Base-by-base conservation (phyloP, 2,113 vertebrate genomes). In the Strigops habroptila region DNA sequence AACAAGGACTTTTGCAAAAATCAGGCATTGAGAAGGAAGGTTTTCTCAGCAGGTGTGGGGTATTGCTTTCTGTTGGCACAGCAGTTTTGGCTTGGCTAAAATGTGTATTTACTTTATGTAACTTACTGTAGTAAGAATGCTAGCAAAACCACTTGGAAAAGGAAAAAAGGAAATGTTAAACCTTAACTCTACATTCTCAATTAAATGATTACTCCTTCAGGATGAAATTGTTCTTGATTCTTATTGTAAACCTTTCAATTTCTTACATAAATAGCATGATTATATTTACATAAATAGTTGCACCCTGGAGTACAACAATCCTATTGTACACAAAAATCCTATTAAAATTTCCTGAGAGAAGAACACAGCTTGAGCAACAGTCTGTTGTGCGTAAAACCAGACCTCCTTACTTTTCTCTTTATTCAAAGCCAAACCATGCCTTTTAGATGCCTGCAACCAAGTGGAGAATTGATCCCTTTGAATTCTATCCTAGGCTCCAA, bases 211-310 rank as follows among this genome's bases (percentile, higher is more conserved):
- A 91, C 48, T 97, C 46, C 77, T 88, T 96, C 70, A 75, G 67
- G 23, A 75, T 95, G 76, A 97, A 95, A 97, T 93, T 70, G 88
- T 70, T 94, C 95, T 90, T 95, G 86, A 97, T 94, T 95, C 85
- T 93, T 88, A 89, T 43, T 75, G 57, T 91, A 96, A 97, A 97
- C 88, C 49, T 94, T 92, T 87, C 44, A 70, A 91, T 96, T 88
- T 90, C 88, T 96, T 92, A 88, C 78, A 80, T 83, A 94, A 91
- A 95, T 93, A 90, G 8, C 74, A 74, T 86, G 91, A 96, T 85
- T 80, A 68, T 74, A 43, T 78, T 96, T 91, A 92, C 83, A 82
- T 77, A 79, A 91, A 90, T 49, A 90, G 93, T 95, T 82, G 60
- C 74, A 90, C 69, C 78, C 76, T 78, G 64, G 85, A 86, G 93